Conservation (phyloP, 2,888 invertebrate species). For the Meloe dianella region DNA sequence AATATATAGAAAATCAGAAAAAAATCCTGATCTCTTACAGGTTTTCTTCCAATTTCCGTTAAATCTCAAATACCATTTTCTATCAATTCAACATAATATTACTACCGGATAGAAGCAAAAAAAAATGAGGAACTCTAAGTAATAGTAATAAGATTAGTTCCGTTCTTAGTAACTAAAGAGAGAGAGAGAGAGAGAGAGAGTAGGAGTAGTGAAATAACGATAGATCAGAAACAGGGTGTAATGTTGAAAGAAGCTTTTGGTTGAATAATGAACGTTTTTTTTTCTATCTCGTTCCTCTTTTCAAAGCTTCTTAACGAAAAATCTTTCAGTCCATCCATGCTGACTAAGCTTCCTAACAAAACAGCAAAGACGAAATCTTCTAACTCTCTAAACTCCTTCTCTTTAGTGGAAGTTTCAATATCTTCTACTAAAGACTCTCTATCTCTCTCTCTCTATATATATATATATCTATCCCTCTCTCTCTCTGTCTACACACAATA, state of each 20-base stretch:
- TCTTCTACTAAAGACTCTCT: no score
- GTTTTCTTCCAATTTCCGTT: not conserved
- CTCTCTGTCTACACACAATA: slow-evolving; percentile 8
- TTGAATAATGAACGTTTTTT: slow-evolving; percentile 25
- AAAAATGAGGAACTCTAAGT: slow-evolving; percentile 1
- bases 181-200: not conserved
- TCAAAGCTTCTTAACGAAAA: slow-evolving; percentile 27
- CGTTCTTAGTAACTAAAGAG: slow-evolving; percentile 15
- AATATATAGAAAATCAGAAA: not conserved
- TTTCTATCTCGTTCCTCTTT: slow-evolving; percentile 8
- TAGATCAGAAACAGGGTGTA: not conserved
- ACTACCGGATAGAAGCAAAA: not conserved
- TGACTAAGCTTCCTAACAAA: slow-evolving; percentile 24
- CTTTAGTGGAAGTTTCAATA: not conserved
- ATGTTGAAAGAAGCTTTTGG: slow-evolving; percentile 7
- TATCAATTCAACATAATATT: not conserved
- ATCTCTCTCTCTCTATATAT: no score
- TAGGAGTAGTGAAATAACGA: not conserved
- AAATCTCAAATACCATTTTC: slow-evolving; percentile 9
- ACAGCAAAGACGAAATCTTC: not conserved
- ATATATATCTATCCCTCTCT: no score
- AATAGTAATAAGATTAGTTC: slow-evolving; percentile 7
- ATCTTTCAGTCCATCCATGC: slow-evolving; percentile 23
- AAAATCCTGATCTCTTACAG: not conserved
- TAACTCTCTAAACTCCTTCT: not conserved